Base-by-base conservation (phyloP, 2,888 invertebrate genomes). In the Drosophila hamatofila region DNA sequence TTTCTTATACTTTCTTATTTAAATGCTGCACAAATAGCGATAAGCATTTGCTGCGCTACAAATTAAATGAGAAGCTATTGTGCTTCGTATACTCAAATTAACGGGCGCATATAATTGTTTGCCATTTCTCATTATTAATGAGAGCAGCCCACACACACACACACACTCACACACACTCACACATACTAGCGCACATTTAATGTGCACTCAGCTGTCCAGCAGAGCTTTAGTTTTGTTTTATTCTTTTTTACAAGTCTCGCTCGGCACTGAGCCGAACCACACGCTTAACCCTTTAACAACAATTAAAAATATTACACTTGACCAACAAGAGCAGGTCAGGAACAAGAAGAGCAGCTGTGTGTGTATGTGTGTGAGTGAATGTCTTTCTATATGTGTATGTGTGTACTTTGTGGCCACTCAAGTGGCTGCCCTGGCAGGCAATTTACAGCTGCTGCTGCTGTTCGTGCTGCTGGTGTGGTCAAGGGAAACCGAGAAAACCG, bases 231-330 rank as follows among this genome's bases (percentile, higher is more conserved):
- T 23, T 67, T 52, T 56, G 56, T 65, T 44, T 44, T 44, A 16
- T 67, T 52, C 52, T 56, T 65, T 46, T 46, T 25, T n/a, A 6
- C 16, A 52, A 61, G 51, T 62, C 52, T 44, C 59, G 56, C 27
- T 52, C 42, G 54, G 51, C 42, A 63, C 57, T 54, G 78, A 25
- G 35, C 75, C 70, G 44, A 73, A 79, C 18, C 64, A 39, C 35
- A 65, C 57, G 73, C 81, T 88, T 83, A 85, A 85, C 78, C 89
- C 87, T 83, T 85, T 74, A 86, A 81, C 79, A 88, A 88, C 84
- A 89, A 89, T 89, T 87, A 88, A 88, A 85, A 81, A 86, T 88
- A 79, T 79, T 84, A 72, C 78, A 73, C 65, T 72, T 77, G 78
- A 75, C 83, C 75, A 75, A 54, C 74, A 72, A 54, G 23, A 21